Evolutionary conservation across 2,797 vertebrate species (phyloP), one percentile per base, ranked within the genome.

Genomic region (Moxostoma hubbsi): DNA sequence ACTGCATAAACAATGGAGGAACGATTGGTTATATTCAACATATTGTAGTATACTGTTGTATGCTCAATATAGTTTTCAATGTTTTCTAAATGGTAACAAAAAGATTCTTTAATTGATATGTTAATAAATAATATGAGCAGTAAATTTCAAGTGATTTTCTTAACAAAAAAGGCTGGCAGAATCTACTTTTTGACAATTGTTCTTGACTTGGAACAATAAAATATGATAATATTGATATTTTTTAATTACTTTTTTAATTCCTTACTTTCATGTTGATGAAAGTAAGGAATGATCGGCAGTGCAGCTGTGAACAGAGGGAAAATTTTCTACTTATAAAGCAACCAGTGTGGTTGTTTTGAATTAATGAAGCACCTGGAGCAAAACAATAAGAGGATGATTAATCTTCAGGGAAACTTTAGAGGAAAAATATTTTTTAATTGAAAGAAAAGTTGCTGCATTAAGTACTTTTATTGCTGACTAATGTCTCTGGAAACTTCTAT

Each of bases 381-480:
- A 79, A 73, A 79, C 7, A 69, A 79, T 79, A 79, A 73, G 77
- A 72, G 69, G 45, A 79, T 72, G 77, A 79, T 79, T 79, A 79
- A 79, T 79, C 77, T 79, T 73, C 69, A 64, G 69, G 77, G 77
- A 79, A 55, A 79, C 12, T 79, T 64, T 73, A 70, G 47, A 70
- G 49, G 11, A 11, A 77, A 69, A 77, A 77, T 50, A 69, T 72
- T 79, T 77, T 36, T 55, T 54, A 53, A 72, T 72, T 65, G 58
- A 78, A 78, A 71, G 57, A 64, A 75, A 80, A 69, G 15, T 54
- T 81, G 79, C 79, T 64, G 73, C 10, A 18, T 64, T 66, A 63
- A 63, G 47, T 47, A 58, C 66, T 65, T 74, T 59, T 74, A 65
- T 65, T 75, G 72, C 72, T 75, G 71, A 75, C 50, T 57, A 72